Percentiles rank a stretch among this genome's conserved stretches.
phyloP scores from a whole-genome alignment of 2,113 vertebrate species.

The Toxotes chatareus region DNA sequence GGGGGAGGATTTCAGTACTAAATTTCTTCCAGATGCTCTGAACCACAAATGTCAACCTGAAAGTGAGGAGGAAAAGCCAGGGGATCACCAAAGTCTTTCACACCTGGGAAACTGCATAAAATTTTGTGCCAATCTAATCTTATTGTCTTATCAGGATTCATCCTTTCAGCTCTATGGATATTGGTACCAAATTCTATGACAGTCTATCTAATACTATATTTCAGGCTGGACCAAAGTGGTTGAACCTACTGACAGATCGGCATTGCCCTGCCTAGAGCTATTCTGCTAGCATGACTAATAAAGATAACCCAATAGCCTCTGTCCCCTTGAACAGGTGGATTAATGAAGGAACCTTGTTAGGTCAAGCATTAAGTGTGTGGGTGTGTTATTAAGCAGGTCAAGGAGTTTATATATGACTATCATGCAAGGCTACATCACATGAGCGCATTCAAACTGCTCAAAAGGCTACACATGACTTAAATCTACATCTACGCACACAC shows the following conservation, averaged over 20 bases:
- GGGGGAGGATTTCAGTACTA: no score
- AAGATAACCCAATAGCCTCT: background rate
- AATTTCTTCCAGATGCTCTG: background rate
- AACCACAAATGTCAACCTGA: background rate
- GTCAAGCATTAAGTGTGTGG: constrained; percentile 21
- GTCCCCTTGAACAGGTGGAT: constrained; percentile 16
- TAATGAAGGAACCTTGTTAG: constrained; percentile 19
- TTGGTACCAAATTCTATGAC: background rate
- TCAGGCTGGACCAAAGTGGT: background rate
- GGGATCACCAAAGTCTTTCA: background rate
- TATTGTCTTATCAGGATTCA: background rate
- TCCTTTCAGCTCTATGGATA: background rate
- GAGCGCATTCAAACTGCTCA: constrained; percentile 48
- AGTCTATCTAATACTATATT: background rate
- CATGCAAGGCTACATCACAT: constrained; percentile 46
- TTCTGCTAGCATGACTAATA: background rate
- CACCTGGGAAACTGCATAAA: background rate
- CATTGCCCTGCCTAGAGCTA: background rate
- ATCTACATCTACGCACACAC: constrained; percentile 30
- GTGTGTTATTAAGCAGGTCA: constrained; percentile 41
- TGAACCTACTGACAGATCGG: background rate
- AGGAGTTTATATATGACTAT: constrained; percentile 52
- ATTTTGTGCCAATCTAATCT: background rate
- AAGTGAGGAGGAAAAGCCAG: background rate
- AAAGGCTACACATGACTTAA: constrained; percentile 24